Conservation (phyloP, 2,797 vertebrate genomes). For the Hyperoplus lanceolatus region DNA sequence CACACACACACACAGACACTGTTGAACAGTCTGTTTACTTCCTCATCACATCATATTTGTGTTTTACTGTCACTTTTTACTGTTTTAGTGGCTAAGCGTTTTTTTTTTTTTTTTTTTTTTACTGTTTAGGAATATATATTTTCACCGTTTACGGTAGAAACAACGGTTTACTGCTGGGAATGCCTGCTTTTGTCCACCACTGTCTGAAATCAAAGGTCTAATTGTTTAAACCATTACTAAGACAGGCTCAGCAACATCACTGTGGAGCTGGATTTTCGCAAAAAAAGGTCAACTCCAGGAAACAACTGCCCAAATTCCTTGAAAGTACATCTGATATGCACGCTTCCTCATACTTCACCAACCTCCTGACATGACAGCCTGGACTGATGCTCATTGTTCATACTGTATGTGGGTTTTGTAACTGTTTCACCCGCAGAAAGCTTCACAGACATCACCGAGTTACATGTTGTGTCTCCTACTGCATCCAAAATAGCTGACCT, state of each 20-base stretch:
- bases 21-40: no score
- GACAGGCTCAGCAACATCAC: background rate
- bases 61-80: no score
- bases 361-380: background rate
- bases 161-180: no score
- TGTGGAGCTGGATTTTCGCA: no score
- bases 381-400: background rate
- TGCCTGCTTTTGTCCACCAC: no score
- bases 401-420: background rate
- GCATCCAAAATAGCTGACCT: slow-evolving; percentile 5
- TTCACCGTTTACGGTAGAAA: no score
- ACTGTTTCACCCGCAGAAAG: background rate
- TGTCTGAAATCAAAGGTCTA: no score
- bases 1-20: no score
- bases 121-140: no score
- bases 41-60: no score
- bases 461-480: background rate
- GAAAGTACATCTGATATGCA: background rate
- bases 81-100: no score
- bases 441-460: background rate
- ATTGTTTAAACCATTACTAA: background rate
- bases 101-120: no score
- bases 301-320: background rate
- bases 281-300: background rate
- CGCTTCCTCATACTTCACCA: background rate